Evolutionary conservation across 2,797 vertebrate genomes (phyloP), one percentile per base, ranked within the genome.

Genomic region (Falco biarmicus): DNA sequence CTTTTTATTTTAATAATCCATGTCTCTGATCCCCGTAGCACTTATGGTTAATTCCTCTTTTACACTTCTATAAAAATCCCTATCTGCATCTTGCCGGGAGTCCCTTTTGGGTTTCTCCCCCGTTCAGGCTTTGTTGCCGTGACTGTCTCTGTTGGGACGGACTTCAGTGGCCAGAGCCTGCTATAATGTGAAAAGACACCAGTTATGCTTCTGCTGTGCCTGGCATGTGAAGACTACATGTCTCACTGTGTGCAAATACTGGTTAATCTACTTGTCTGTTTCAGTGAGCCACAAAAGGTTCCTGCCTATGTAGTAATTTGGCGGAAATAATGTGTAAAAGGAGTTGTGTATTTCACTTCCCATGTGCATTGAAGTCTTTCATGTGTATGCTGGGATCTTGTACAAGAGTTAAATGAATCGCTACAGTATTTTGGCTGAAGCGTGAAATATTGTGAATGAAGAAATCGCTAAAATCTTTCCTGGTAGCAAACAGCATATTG

Each of bases 381-480:
- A 20, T 68, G 19, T 87, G 59, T 74, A 5, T 39, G 69, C 82
- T 80, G 88, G 53, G 84, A 80, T 86, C 78, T 75, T 32, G 48
- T 76, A 80, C 81, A 50, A 80, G 77, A 93, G 68, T 88, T 74
- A 93, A 90, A 57, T 89, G 81, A 89, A 57, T 79, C 39, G 6
- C 92, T 85, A n/a, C 51, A 26, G 88, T 70, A 29, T 63, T 61
- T 64, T 89, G 76, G 96, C 95, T 96, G 51, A 47, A 71, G 64
- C 43, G 61, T 83, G 93, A 96, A 94, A 93, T 89, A 95, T 21
- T 94, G 89, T 97, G 95, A 97, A 87, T 86, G 88, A 89, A 91
- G 95, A 89, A 89, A 47, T 57, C 87, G 84, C 83, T 93, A 93
- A 91, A 96, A 81, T 64, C 26, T 10, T 70, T 70, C 59, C 78